These are phyloP conservation scores for Diachrysia chrysitis DNA, from an alignment of 2,888 invertebrate species.

Conservation along the genomic window DNA sequence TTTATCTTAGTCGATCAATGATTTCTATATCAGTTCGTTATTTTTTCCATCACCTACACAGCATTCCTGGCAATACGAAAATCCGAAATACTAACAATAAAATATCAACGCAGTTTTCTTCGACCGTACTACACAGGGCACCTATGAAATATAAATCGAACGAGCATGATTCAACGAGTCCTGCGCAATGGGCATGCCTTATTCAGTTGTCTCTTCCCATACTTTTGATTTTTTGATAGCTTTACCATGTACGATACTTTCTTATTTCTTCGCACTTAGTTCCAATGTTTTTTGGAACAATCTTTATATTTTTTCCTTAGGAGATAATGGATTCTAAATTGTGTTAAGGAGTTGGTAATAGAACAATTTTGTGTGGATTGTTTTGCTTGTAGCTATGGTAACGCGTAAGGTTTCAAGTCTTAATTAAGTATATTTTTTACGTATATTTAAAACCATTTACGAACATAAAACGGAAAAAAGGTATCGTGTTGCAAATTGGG, in stretches of 20 bases:
- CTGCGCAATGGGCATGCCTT: constrained; percentile 54
- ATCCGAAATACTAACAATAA: neutral
- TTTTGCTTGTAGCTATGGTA: neutral
- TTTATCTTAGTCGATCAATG: no score
- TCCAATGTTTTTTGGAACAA: constrained; percentile 31
- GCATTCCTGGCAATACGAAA: no score
- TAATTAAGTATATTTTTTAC: neutral
- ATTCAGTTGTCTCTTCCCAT: constrained; percentile 62
- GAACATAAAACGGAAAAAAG: no score
- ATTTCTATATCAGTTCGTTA: no score
- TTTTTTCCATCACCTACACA: no score
- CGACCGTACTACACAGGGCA: constrained; percentile 9
- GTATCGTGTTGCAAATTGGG: no score
- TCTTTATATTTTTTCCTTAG: constrained; percentile 27
- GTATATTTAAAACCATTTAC: no score
- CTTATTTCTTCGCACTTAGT: constrained; percentile 51
- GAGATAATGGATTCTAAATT: constrained; percentile 29
- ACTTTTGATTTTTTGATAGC: constrained; percentile 69
- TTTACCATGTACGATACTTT: constrained; percentile 63
- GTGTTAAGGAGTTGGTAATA: neutral
- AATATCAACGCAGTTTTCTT: constrained; percentile 4
- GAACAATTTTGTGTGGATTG: neutral
- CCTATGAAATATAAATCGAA: constrained; percentile 53
- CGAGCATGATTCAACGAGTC: constrained; percentile 39
- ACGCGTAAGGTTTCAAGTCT: neutral